Base-by-base conservation (phyloP, 2,113 vertebrate genomes). In the Peucedramus taeniatus region DNA sequence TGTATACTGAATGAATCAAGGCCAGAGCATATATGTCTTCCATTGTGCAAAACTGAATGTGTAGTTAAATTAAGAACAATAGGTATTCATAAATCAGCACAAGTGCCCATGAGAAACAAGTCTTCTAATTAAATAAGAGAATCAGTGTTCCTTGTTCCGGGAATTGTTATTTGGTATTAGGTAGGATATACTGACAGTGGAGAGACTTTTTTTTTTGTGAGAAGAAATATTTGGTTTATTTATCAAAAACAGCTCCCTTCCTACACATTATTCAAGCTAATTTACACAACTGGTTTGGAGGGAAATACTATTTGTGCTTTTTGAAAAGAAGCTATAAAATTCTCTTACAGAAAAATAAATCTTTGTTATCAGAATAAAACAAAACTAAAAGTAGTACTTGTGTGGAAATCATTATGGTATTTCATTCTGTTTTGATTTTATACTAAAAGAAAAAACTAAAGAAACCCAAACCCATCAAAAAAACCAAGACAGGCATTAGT, bases 71-170 rank as follows among this genome's bases (percentile, higher is more conserved):
- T 95, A 82, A 94, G 89, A 98, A 98, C 97, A 98, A 97, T 97
- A 95, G 96, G 94, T 66, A 97, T 96, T 97, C 96, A 96, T 97
- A 97, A 97, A 91, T 97, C 91, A 97, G 80, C 70, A 81, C 71
- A 72, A 93, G 69, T 75, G 87, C 94, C 94, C 96, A 72, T 63
- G 97, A 97, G 97, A 97, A 97, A 97, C 72, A n/a, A 91, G 51
- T 79, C 83, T 85, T 96, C 94, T 97, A 97, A 98, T 97, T 97
- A 98, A 98, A 97, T 96, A 94, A 95, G 80, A 94, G 93, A 97
- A 96, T 90, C 78, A 64, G 82, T 76, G 80, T 94, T 97, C 79
- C 96, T 96, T 95, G 72, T 97, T 97, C 95, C 96, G 10, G 70
- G 95, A 97, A 97, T 98, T 97, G 95, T 95, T 96, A 89, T 63